Base-by-base conservation (phyloP, 2,888 invertebrate genomes). In the Synergus umbraculus region DNA sequence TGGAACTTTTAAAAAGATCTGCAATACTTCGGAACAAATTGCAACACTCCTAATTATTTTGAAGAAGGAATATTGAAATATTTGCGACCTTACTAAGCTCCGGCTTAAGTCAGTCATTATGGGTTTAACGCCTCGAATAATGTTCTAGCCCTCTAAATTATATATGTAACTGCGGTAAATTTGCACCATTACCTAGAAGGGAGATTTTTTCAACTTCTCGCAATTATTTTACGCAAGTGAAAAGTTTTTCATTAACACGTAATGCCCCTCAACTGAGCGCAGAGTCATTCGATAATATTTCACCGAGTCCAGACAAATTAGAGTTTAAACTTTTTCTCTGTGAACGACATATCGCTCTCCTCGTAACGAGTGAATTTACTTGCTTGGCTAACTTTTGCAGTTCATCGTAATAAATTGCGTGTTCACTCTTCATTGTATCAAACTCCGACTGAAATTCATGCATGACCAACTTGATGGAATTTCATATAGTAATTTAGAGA, bases 301-400 rank as follows among this genome's bases (percentile, higher is more conserved):
- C 15, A 54, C 54, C 37, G 41, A 49, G 29, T 73, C 37, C 13
- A 15, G 37, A 73, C 29, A 54, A 73, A 73, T 37, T 73, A 73
- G 49, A 73, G 54, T 73, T 69, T 54, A 73, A 67, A 73, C 29
- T 37, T 73, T 73, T 73, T 49, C 49, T 37, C 67, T 73, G 73
- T 37, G 4, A 37, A 46, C 73, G 73, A 73, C 54, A 73, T 9
- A 41, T 73, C 73, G n/a, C 12, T n/a, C 54, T n/a, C 12, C 37
- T 73, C 37, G 49, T 69, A 29, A 49, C n/a, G 69, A 73, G 49
- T 29, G 54, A 73, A 73, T 73, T 29, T 73, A n/a, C 54, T 73
- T 54, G 54, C 73, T 73, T 29, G 37, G n/a, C 73, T 73, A 73
- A 73, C 73, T 73, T 73, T 73, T 49, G 73, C 41, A 73, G 73